These are phyloP conservation scores for Vultur gryphus DNA, from an alignment of 2,797 vertebrate species.

Conservation along the genomic window DNA sequence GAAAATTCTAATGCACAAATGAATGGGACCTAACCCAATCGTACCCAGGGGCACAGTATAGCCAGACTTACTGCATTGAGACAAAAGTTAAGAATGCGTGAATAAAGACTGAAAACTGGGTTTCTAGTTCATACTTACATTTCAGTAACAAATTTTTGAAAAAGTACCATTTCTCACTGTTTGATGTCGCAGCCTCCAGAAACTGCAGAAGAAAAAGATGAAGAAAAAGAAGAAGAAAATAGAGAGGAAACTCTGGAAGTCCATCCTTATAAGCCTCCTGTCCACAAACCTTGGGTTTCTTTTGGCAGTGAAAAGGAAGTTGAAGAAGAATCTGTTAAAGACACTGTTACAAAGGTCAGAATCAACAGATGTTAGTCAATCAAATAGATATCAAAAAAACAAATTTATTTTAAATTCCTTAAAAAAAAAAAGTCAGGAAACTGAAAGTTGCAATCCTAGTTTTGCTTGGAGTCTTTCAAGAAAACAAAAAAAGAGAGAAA, in stretches of 20 bases:
- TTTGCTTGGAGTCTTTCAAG: background rate
- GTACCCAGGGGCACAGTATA: background rate
- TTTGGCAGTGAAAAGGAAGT: constrained; percentile 91
- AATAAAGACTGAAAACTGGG: background rate
- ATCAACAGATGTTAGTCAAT: background rate
- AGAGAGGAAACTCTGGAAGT: constrained; percentile 56
- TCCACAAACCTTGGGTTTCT: constrained; percentile 82
- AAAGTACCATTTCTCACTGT: background rate
- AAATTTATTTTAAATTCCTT: background rate
- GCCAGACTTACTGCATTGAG: background rate
- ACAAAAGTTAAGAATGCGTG: background rate
- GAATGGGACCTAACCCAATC: background rate
- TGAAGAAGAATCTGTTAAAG: constrained; percentile 81
- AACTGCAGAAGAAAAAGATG: constrained; percentile 58
- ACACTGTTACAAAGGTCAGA: constrained; percentile 78
- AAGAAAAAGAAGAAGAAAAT: constrained; percentile 48
- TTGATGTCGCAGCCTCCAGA: constrained; percentile 69
- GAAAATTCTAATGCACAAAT: background rate
- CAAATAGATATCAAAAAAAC: background rate
- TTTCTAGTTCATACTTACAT: background rate
- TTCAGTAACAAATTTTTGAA: background rate
- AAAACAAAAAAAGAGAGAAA: background rate
- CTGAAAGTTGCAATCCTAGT: background rate
- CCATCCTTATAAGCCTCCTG: constrained; percentile 60
- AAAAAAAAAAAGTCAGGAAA: background rate